Percentiles rank a stretch among this genome's conserved stretches.
Conservation (phyloP, 2,113 vertebrate genomes). For the Columbina picui region DNA sequence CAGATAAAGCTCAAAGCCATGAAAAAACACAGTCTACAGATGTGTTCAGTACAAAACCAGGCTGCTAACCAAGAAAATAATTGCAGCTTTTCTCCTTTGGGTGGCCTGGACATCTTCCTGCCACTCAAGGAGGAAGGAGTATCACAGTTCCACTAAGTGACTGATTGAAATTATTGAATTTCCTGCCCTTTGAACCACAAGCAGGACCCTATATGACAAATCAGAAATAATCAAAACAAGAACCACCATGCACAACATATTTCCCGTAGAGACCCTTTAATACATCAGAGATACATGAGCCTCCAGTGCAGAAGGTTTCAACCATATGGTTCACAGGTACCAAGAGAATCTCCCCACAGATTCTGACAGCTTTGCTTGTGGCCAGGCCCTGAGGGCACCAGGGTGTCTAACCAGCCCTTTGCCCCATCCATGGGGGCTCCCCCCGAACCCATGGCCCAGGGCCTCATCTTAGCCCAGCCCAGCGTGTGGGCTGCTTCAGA, state of each 20-base stretch:
- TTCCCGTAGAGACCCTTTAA: neutral
- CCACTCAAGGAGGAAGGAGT: neutral
- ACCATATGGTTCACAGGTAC: neutral
- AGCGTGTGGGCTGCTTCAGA: neutral
- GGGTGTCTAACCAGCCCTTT: neutral
- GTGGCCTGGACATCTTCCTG: neutral
- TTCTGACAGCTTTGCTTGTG: neutral
- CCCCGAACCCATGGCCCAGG: neutral
- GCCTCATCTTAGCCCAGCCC: neutral
- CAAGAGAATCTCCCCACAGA: neutral
- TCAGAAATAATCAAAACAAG: neutral
- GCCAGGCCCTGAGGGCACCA: neutral
- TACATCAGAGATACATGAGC: rapidly evolving
- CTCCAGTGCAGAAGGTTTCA: rapidly evolving
- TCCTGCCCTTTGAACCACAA: neutral
- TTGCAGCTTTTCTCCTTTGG: neutral
- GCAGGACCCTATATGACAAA: neutral
- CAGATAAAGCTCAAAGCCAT: neutral
- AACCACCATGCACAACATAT: rapidly evolving
- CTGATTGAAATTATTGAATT: neutral
- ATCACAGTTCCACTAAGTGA: neutral
- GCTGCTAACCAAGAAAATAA: neutral
- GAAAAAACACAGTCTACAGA: neutral
- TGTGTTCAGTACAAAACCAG: neutral
- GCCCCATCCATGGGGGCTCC: neutral